phyloP scores from a whole-genome alignment of 1,140 invertebrate genomes.

The Zelostemma sp. region DNA sequence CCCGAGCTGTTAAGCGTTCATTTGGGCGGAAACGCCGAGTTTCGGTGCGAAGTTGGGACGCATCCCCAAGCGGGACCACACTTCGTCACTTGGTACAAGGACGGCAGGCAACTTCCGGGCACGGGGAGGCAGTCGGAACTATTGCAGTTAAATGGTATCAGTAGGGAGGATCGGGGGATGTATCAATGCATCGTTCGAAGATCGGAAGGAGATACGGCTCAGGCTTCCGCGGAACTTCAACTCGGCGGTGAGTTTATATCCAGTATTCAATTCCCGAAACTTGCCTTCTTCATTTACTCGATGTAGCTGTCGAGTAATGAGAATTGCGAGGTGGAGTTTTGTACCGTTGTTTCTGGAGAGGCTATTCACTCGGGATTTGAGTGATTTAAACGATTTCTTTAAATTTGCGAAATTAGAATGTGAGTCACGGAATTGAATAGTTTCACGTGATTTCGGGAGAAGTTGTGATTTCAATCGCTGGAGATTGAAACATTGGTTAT shows the following conservation, averaged over 20 bases:
- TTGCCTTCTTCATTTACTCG: too few relatives aligned
- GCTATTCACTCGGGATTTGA: too few relatives aligned
- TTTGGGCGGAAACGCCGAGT: constrained; percentile 81
- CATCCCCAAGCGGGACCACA: constrained; percentile 70
- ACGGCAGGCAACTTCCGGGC: constrained; percentile 78
- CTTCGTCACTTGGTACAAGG: constrained; percentile 81
- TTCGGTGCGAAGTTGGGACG: constrained; percentile 75
- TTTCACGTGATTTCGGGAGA: too few relatives aligned
- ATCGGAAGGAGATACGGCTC: constrained; percentile 82
- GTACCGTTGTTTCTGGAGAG: too few relatives aligned
- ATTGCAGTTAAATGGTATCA: constrained; percentile 77
- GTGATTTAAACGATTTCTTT: too few relatives aligned
- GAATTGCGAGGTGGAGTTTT: too few relatives aligned
- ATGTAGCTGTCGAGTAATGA: too few relatives aligned
- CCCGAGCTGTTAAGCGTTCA: constrained; percentile 81
- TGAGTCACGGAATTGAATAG: too few relatives aligned
- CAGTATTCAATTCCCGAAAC: too few relatives aligned
- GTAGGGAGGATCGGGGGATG: constrained; percentile 85
- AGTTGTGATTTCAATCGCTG: too few relatives aligned
- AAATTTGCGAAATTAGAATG: too few relatives aligned
- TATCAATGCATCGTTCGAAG: constrained; percentile 86
- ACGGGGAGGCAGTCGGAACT: constrained; percentile 76
- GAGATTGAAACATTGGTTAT: too few relatives aligned
- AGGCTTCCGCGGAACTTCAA: constrained; percentile 83
- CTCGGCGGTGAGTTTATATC: constrained; percentile 77